These are phyloP conservation scores for Epinotia bilunana DNA, from an alignment of 2,888 invertebrate species.

Conservation along the genomic window DNA sequence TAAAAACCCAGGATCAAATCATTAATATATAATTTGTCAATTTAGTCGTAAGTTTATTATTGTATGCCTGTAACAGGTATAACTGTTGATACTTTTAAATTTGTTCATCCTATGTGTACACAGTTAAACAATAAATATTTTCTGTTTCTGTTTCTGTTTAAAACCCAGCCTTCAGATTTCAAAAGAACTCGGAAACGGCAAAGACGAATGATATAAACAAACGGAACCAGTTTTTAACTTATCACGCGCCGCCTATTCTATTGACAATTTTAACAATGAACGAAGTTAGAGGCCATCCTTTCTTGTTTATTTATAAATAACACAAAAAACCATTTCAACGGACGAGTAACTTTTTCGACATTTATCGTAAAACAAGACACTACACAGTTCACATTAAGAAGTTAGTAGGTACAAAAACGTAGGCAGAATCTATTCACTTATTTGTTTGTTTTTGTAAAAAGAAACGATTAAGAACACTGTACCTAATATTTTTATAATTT, in stretches of 20 bases:
- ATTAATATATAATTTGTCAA: too few relatives aligned
- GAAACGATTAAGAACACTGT: too few relatives aligned
- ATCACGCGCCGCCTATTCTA: slow-evolving; percentile 37
- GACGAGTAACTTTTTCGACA: not conserved
- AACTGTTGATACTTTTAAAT: too few relatives aligned
- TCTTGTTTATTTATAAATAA: slow-evolving; percentile 36
- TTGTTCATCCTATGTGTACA: too few relatives aligned
- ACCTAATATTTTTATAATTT: too few relatives aligned
- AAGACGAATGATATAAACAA: slow-evolving; percentile 11
- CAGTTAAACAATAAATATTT: too few relatives aligned
- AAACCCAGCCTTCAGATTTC: not conserved
- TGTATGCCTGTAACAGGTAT: too few relatives aligned
- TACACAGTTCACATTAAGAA: not conserved
- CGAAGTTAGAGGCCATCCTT: slow-evolving; percentile 30
- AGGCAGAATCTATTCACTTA: not conserved
- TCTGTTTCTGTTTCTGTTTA: too few relatives aligned
- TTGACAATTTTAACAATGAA: slow-evolving; percentile 34
- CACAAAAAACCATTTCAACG: not conserved
- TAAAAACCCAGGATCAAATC: too few relatives aligned
- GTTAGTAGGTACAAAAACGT: not conserved
- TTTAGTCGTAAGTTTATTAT: too few relatives aligned
- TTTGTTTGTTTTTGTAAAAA: too few relatives aligned
- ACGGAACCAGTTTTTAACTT: slow-evolving; percentile 31
- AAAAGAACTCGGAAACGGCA: slow-evolving; percentile 24
- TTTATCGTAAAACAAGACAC: not conserved